phyloP scores from a whole-genome alignment of 2,113 vertebrate genomes.

The Trogon melanurus region DNA sequence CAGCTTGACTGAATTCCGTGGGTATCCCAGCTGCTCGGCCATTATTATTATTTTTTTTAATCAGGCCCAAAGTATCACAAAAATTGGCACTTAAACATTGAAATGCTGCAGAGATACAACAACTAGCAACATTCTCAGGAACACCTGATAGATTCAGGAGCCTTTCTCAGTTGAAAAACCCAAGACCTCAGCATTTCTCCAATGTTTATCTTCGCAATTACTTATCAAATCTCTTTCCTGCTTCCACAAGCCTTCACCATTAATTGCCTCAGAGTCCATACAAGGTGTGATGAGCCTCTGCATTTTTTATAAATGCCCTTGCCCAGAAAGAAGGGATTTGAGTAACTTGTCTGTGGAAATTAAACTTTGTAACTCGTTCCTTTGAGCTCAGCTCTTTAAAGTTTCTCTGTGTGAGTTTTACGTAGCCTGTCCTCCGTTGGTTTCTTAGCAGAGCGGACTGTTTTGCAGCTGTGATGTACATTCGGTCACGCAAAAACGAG shows the following conservation, averaged over 20 bases:
- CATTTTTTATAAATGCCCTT: background rate
- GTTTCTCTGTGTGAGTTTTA: background rate
- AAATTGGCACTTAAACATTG: background rate
- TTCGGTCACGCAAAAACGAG: background rate
- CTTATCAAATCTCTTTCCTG: conserved; percentile 26
- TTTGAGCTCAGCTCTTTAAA: background rate
- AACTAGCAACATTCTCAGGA: background rate
- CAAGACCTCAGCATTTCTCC: conserved; percentile 25
- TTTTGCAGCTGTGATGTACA: background rate
- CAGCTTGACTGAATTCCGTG: background rate
- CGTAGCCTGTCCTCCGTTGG: background rate
- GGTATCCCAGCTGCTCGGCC: background rate
- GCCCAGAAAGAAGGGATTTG: background rate
- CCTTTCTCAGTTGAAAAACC: background rate
- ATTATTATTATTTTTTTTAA: conserved; percentile 26
- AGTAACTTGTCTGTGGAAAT: background rate
- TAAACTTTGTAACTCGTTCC: background rate
- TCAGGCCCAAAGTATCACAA: conserved; percentile 30
- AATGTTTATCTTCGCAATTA: conserved; percentile 30
- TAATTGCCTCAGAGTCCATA: background rate
- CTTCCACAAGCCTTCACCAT: conserved; percentile 13
- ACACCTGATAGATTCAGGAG: background rate
- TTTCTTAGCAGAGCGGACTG: background rate
- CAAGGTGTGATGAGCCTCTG: background rate
- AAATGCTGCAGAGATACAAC: background rate